A percentile compares a stretch with the other conserved stretches of the same genome.
phyloP scores from a whole-genome alignment of 2,888 invertebrate genomes.

The Drosophila cracens region DNA sequence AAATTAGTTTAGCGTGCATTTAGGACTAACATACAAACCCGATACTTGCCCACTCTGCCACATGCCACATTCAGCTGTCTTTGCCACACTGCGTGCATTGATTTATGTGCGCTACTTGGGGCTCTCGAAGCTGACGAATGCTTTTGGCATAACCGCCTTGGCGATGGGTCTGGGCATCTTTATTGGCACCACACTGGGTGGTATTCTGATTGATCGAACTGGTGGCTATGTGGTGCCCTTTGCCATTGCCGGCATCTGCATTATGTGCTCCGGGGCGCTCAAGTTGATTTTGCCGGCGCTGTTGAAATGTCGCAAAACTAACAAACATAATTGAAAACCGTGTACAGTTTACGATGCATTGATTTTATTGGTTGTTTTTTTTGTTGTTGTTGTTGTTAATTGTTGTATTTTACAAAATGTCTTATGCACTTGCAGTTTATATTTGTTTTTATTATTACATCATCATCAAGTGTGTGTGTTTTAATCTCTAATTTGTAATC shows the following conservation, averaged over 20 bases:
- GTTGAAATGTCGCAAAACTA: conserved; percentile 11
- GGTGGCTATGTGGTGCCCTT: conserved; percentile 64
- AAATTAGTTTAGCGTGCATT: neutral
- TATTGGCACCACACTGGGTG: conserved; percentile 86
- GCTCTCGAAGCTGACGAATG: conserved; percentile 91
- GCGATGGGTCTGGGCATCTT: conserved; percentile 91
- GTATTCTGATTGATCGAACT: conserved; percentile 69
- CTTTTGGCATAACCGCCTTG: conserved; percentile 90
- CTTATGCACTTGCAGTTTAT: conserved; percentile 57
- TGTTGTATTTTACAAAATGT: conserved; percentile 64
- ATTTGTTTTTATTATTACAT: conserved; percentile 47
- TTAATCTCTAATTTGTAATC: conserved; percentile 55
- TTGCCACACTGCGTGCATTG: conserved; percentile 90
- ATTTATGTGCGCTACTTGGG: conserved; percentile 91
- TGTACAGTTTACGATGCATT: conserved; percentile 51
- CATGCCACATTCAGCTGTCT: conserved; percentile 87
- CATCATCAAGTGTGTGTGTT: conserved; percentile 16
- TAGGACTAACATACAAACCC: neutral
- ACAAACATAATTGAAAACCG: conserved; percentile 5
- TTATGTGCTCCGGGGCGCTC: conserved; percentile 69
- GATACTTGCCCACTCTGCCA: neutral
- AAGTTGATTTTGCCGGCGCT: conserved; percentile 70
- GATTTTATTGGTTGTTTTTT: conserved; percentile 41
- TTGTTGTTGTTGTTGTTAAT: conserved; percentile 40
- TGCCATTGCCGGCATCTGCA: conserved; percentile 74